A percentile compares a stretch with the other conserved stretches of the same genome.
phyloP scores from a whole-genome alignment of 2,113 vertebrate species.

The human (Homo sapiens) region DNA sequence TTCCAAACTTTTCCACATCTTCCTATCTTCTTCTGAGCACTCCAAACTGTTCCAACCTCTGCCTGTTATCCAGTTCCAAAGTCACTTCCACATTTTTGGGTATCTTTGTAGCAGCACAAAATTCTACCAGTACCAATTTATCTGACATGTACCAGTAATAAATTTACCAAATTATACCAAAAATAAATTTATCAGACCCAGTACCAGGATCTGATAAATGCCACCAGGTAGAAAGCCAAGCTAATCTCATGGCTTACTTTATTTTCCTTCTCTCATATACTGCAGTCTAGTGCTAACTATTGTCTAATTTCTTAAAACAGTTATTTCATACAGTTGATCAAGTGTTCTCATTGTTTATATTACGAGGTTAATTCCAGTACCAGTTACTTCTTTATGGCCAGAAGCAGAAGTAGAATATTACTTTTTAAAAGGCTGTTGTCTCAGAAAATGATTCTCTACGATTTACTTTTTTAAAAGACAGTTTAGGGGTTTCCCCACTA shows the following conservation, averaged over 20 bases:
- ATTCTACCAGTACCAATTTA: too few relatives aligned
- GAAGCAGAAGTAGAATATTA: background rate
- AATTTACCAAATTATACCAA: too few relatives aligned
- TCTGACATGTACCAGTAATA: too few relatives aligned
- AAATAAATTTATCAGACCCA: too few relatives aligned
- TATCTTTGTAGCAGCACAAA: too few relatives aligned
- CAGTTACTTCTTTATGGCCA: background rate
- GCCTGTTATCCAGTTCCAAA: too few relatives aligned
- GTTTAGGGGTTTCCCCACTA: background rate
- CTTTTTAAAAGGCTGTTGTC: background rate
- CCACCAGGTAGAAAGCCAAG: background rate
- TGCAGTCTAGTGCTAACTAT: background rate
- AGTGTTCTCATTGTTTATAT: background rate
- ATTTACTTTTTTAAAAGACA: background rate
- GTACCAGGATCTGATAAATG: background rate
- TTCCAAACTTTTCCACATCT: too few relatives aligned
- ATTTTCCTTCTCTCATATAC: background rate
- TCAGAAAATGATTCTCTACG: background rate
- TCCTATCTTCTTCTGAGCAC: too few relatives aligned
- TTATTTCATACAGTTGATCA: background rate
- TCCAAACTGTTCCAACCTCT: too few relatives aligned
- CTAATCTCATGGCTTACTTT: background rate
- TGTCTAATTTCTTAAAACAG: constrained; percentile 3
- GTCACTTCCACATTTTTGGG: too few relatives aligned
- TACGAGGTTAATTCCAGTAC: background rate